Conservation (phyloP, 2,797 vertebrate species). For the Pterois miles region DNA sequence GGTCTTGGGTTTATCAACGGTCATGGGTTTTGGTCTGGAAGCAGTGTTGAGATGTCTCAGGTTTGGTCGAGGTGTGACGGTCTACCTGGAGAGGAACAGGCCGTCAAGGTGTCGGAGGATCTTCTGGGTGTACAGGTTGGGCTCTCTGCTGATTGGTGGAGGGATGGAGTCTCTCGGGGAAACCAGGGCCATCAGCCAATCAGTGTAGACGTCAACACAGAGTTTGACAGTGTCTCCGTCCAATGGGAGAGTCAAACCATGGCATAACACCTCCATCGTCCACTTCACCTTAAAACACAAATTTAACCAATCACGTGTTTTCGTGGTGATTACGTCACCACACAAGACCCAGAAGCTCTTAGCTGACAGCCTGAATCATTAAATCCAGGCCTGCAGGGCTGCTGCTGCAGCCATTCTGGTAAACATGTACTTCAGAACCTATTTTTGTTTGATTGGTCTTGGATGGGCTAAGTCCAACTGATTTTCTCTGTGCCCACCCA, state of each 20-base stretch:
- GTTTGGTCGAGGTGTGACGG: background rate
- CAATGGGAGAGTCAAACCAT: constrained; percentile 91
- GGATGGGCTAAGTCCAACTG: too few species aligned
- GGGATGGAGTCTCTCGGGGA: constrained; percentile 90
- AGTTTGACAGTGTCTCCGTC: constrained; percentile 93
- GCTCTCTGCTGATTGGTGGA: constrained; percentile 91
- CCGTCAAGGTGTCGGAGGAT: constrained; percentile 93
- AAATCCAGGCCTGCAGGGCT: too few species aligned
- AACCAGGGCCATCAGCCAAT: constrained; percentile 94
- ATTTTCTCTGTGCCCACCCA: too few species aligned
- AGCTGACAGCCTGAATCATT: too few species aligned
- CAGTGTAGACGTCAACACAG: constrained; percentile 95
- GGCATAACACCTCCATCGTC: constrained; percentile 96
- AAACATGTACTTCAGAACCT: too few species aligned
- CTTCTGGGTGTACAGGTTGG: constrained; percentile 92
- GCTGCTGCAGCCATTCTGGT: too few species aligned
- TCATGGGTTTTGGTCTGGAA: background rate
- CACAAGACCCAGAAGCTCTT: too few species aligned
- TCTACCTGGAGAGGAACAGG: constrained; percentile 93
- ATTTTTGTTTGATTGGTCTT: too few species aligned
- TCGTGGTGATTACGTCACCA: too few species aligned
- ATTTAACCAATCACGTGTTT: background rate
- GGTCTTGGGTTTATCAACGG: background rate
- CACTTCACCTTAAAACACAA: constrained; percentile 89
- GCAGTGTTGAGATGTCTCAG: background rate